Evolutionary conservation across 2,113 vertebrate genomes (phyloP).

Genomic region (Macquaria ambigua): DNA sequence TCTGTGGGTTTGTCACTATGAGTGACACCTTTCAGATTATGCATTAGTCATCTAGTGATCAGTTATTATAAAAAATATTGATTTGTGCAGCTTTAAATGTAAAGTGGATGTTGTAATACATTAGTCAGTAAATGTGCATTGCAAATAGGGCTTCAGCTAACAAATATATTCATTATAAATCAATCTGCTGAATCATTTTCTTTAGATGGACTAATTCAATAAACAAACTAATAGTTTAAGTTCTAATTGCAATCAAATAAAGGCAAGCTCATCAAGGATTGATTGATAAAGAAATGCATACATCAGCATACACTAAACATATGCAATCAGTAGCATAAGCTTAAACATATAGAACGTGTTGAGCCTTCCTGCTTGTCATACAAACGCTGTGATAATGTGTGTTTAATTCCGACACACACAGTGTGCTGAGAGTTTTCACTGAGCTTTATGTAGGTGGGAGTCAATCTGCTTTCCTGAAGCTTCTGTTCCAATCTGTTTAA

Average conservation of each 20-base stretch:
- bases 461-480: constrained; percentile 39
- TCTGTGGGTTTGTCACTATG: neutral
- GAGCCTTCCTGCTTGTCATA: neutral
- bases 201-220: neutral
- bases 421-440: constrained; percentile 2
- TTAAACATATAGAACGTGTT: too few species aligned
- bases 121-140: neutral
- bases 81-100: neutral
- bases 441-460: constrained; percentile 36
- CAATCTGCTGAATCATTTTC: neutral
- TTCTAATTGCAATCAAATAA: neutral
- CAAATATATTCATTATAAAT: too few species aligned
- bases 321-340: neutral
- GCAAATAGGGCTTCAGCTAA: neutral
- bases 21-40: neutral
- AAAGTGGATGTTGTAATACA: neutral
- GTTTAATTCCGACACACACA: constrained; percentile 19
- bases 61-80: neutral
- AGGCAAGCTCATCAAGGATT: neutral
- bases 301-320: neutral
- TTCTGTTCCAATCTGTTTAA: constrained; percentile 34
- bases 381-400: constrained; percentile 18
- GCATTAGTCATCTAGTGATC: neutral
- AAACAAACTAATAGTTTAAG: neutral
- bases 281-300: neutral